Base-by-base conservation (phyloP, 2,113 vertebrate genomes). In the Menidia beryllina region DNA sequence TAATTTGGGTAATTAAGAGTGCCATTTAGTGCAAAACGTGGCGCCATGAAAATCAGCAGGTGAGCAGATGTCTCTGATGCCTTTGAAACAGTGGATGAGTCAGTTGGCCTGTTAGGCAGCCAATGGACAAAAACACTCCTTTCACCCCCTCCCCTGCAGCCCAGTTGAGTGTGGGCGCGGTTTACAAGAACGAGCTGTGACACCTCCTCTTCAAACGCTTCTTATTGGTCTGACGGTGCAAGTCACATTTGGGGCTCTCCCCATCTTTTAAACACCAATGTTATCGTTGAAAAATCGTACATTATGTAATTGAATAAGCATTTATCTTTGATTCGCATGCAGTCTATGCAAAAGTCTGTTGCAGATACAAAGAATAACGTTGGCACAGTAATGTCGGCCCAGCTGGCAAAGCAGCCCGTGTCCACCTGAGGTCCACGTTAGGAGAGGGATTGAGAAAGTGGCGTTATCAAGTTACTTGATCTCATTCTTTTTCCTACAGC, bases 161-260 rank as follows among this genome's bases (percentile, higher is more conserved):
- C 45, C 34, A 73, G 60, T 52, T 72, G 57, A 27, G 49, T 58
- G 76, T 86, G 69, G 77, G 74, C 84, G 55, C 79, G 82, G 75
- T 72, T 68, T 66, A 81, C 66, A 55, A 11, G 36, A 9, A 10
- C 9, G 14, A n/a, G 20, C 3, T 17, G 50, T 0, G 8, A 61
- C 83, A 68, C 83, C 81, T 17, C 41, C 53, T 65, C 38, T 39
- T 7, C 20, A 38, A 17, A n/a, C 63, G 69, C 75, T 63, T 20
- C 67, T 62, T 4, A 89, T 89, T 88, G 86, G 88, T 47, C 80
- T 7, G 24, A 48, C 73, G 61, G 68, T 81, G 69, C 58, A 79
- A 70, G 52, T 79, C 67, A 69, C 43, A 82, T 68, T 69, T 17
- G 70, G 81, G 79, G 70, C 81, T 74, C 83, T 76, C 81, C 69